Percentiles rank a stretch among this genome's conserved stretches.
phyloP scores from a whole-genome alignment of 2,888 invertebrate species.

The Oeneis ivallda region DNA sequence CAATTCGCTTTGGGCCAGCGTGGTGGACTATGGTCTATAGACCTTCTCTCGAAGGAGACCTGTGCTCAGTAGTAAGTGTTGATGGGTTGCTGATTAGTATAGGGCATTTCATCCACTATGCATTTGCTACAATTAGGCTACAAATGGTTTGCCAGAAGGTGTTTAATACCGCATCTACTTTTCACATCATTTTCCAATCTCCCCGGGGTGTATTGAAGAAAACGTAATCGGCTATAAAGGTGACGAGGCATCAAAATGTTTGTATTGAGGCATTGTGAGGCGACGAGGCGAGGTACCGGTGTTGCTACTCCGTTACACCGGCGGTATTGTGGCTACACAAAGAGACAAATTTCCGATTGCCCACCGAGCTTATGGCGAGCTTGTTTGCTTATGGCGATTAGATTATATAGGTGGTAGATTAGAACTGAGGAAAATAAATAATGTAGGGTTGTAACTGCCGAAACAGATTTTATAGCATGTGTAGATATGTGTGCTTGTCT shows the following conservation, averaged over 20 bases:
- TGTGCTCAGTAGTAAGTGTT: too few species aligned
- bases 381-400: conserved; percentile 21
- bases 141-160: too few species aligned
- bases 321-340: conserved; percentile 38
- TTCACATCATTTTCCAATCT: conserved; percentile 32
- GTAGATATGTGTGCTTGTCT: too few species aligned
- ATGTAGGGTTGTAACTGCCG: too few species aligned
- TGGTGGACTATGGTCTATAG: too few species aligned
- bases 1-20: too few species aligned
- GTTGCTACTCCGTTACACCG: conserved; percentile 21
- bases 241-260: conserved; percentile 66
- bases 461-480: too few species aligned
- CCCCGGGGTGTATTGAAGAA: conserved; percentile 65
- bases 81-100: too few species aligned
- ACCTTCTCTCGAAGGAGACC: too few species aligned
- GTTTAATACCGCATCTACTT: conserved; percentile 47
- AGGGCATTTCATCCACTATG: too few species aligned
- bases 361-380: conserved; percentile 12
- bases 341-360: conserved; percentile 41
- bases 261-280: conserved; percentile 58
- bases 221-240: conserved; percentile 78
- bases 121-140: too few species aligned
- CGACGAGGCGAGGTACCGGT: conserved; percentile 42
- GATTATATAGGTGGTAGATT: background rate
- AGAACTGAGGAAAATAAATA: background rate